A percentile compares a stretch with the other conserved stretches of the same genome.
Evolutionary conservation across 2,113 vertebrate genomes (phyloP).

Genomic region (Ellobius talpinus): DNA sequence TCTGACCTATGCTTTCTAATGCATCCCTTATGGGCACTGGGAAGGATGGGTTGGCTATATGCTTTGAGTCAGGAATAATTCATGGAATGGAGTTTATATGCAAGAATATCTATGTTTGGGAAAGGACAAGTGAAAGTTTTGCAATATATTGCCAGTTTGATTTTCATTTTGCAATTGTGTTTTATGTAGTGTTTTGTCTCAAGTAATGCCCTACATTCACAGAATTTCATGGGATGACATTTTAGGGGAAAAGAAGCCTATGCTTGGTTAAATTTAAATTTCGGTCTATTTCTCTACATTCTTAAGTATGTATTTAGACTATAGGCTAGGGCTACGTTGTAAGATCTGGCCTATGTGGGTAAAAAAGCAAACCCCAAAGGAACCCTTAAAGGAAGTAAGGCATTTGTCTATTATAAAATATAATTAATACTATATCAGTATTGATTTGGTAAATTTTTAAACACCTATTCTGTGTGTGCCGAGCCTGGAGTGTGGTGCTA

Average conservation of each 20-base stretch:
- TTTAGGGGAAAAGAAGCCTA: background rate
- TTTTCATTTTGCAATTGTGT: constrained; percentile 37
- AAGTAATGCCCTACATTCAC: background rate
- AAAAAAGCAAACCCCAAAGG: background rate
- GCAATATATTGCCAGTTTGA: background rate
- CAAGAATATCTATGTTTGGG: background rate
- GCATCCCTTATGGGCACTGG: background rate
- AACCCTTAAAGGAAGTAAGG: background rate
- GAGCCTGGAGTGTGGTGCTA: constrained; percentile 12
- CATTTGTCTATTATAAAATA: background rate
- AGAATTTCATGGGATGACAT: background rate
- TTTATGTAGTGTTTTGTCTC: constrained; percentile 23
- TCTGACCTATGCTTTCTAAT: background rate
- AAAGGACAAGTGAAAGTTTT: background rate
- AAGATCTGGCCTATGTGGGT: background rate
- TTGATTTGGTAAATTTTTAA: constrained; percentile 49
- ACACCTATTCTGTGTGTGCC: background rate
- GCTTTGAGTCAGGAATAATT: constrained; percentile 40
- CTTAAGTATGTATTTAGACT: background rate
- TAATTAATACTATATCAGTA: background rate
- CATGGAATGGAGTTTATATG: background rate
- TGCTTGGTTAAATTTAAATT: background rate
- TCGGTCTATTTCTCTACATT: background rate
- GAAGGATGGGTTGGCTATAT: background rate
- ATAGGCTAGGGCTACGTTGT: background rate